These are phyloP conservation scores for Leptinotarsa lineolata DNA, from an alignment of 1,140 invertebrate species.

Conservation along the genomic window DNA sequence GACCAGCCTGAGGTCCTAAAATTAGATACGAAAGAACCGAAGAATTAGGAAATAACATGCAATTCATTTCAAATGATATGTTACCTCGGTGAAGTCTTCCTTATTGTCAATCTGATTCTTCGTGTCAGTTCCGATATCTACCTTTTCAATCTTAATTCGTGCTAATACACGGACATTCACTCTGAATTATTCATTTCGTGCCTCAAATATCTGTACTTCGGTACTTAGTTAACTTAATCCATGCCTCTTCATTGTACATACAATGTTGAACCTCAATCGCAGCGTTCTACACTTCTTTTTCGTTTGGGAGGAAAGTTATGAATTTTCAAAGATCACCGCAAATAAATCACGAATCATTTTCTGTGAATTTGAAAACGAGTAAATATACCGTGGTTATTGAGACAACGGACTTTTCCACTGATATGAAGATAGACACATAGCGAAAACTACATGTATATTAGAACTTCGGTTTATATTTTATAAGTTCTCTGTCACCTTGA, in stretches of 20 bases:
- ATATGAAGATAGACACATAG: too few relatives aligned
- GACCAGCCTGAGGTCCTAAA: neutral
- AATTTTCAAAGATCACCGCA: too few relatives aligned
- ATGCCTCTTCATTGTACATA: neutral
- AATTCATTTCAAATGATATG: neutral
- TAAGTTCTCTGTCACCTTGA: too few relatives aligned
- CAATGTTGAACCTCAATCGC: neutral
- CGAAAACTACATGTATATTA: too few relatives aligned
- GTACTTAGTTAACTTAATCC: neutral
- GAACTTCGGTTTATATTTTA: too few relatives aligned
- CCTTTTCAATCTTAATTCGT: slow-evolving; percentile 4
- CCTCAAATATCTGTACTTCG: neutral
- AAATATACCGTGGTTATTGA: too few relatives aligned
- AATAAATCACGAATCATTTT: too few relatives aligned
- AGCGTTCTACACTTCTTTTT: too few relatives aligned
- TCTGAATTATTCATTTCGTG: slow-evolving; percentile 1
- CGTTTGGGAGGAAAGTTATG: too few relatives aligned
- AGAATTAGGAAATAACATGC: slow-evolving; percentile 6
- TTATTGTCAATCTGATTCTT: slow-evolving; percentile 4
- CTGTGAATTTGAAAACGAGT: too few relatives aligned
- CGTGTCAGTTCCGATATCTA: neutral
- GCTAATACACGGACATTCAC: neutral
- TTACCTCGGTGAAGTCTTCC: slow-evolving; percentile 2
- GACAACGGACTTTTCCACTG: too few relatives aligned
- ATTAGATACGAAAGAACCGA: neutral